These are phyloP conservation scores for Xanthia icteritia DNA, from an alignment of 2,888 invertebrate species.

Conservation along the genomic window DNA sequence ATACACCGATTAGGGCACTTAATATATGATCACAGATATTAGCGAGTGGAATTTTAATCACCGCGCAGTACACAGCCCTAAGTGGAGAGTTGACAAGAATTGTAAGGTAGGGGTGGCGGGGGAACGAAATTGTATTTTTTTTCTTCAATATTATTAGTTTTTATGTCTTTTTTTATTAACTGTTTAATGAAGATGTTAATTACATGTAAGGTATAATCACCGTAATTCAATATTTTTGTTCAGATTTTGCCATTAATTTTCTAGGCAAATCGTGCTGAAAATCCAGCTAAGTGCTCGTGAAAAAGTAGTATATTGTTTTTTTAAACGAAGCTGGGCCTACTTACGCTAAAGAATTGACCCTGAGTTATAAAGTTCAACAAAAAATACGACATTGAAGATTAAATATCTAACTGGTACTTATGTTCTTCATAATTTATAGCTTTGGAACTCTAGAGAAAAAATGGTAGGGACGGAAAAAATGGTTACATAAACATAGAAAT, in stretches of 20 bases:
- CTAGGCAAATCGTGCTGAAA: neutral
- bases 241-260: neutral
- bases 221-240: no score
- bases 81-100: slow-evolving; percentile 72
- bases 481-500: no score
- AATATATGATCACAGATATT: slow-evolving; percentile 85
- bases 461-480: no score
- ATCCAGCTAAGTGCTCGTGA: neutral
- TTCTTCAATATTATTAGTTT: neutral
- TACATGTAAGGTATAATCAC: no score
- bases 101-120: slow-evolving; percentile 74
- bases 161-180: neutral
- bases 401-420: no score
- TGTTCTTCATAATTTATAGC: no score
- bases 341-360: no score
- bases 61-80: slow-evolving; percentile 74
- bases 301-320: neutral
- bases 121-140: neutral
- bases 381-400: no score
- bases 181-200: neutral
- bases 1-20: slow-evolving; percentile 81
- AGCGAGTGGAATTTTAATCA: slow-evolving; percentile 86
- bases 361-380: no score
- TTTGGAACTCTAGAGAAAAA: no score
- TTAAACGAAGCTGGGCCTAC: no score